Evolutionary conservation across 1,140 invertebrate species (phyloP), one percentile per base, ranked within the genome.

Genomic region (Sminthurides bifidus): DNA sequence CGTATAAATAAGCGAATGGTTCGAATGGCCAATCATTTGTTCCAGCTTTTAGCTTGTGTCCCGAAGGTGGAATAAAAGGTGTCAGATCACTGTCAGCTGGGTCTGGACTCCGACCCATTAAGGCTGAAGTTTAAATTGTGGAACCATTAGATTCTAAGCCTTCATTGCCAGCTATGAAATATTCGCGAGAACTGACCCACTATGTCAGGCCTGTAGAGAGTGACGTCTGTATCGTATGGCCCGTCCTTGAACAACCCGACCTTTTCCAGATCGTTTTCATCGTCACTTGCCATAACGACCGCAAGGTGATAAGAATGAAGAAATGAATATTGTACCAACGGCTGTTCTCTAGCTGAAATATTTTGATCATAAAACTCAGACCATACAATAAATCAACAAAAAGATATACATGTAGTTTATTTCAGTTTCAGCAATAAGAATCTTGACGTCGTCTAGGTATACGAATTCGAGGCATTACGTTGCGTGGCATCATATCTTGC

Each of bases 1-100:
- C 54, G 12, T 63, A 64, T 14, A 64, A 40, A 38, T 49, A 55
- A 3, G 54, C 14, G 35, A 60, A 64, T 10, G 54, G 54, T 14
- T 49, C 54, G 21, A 64, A 64, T 4, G 53, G 51, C 59, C 62
- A 64, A 30, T 64, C 62, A 40, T 64, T 64, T 3, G 62, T 64
- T 15, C 56, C 62, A 21, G 62, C 62, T 33, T 64, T 64, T 8
- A 59, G 48, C 51, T 60, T 64, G 31, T 58, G 59, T 14, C 62
- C 62, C 21, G 58, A 56, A 24, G 56, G 19, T 3, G 56, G 31
- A 8, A 59, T 58, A 27, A 56, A 64, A 2, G 56, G 56, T 12
- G 56, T 52, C n/a, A 58, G 33, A 21, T 54, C 54, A 30, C 58
- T 56, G 27, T 60, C 58, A 23, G 46, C 38, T 10, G 17, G 14